A percentile compares a stretch with the other conserved stretches of the same genome.
Conservation (phyloP, 2,113 vertebrate species). For the Crotalus tigris region DNA sequence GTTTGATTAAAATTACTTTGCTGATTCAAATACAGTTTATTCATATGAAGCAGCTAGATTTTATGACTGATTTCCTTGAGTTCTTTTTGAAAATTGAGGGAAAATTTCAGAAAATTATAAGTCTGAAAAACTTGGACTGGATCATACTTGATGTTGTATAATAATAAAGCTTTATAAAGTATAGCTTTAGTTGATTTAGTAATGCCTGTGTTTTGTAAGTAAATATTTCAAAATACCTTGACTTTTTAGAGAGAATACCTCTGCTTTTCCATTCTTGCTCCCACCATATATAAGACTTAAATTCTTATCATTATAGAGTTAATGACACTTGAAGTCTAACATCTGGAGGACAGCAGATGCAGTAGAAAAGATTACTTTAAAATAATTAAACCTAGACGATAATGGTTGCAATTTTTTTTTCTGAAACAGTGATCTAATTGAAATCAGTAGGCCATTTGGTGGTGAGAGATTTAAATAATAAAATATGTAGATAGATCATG, state of each 20-base stretch:
- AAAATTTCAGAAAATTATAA: too few relatives aligned
- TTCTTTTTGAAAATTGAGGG: too few relatives aligned
- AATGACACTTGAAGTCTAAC: not conserved
- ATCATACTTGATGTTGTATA: too few relatives aligned
- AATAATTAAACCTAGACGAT: slow-evolving; percentile 18
- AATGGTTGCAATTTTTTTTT: slow-evolving; percentile 36
- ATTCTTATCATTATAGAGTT: not conserved
- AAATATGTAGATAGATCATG: slow-evolving; percentile 40
- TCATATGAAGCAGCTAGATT: too few relatives aligned
- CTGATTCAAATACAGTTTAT: not conserved
- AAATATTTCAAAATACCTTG: not conserved
- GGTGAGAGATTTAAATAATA: slow-evolving; percentile 55
- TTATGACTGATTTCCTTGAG: too few relatives aligned
- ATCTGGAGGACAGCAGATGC: not conserved
- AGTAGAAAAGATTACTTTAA: slow-evolving; percentile 33
- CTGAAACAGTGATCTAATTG: slow-evolving; percentile 53
- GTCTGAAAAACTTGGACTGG: too few relatives aligned
- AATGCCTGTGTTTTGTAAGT: not conserved
- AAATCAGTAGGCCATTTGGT: slow-evolving; percentile 69
- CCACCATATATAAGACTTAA: not conserved
- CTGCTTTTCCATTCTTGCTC: not conserved
- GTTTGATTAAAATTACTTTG: not conserved
- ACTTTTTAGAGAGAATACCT: not conserved
- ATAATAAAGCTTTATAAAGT: too few relatives aligned
- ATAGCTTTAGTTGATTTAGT: too few relatives aligned